Evolutionary conservation across 2,797 vertebrate genomes (phyloP), one percentile per base, ranked within the genome.

Genomic region (Rhinella marina): DNA sequence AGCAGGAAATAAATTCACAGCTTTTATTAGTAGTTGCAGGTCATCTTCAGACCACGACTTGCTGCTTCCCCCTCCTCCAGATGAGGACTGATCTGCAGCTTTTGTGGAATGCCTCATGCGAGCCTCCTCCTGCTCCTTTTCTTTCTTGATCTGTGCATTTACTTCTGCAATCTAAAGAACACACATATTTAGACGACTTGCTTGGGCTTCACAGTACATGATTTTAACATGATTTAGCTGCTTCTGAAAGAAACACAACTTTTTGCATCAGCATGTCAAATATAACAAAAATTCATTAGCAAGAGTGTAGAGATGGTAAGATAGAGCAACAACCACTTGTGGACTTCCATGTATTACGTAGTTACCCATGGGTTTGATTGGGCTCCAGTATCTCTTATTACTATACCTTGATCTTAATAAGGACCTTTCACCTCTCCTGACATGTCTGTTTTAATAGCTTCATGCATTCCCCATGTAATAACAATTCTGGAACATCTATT

Each of bases 1-100:
- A 82, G 98, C 98, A 21, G 98, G 98, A 91, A 99, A 99, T 91
- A 99, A 95, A 93, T 99, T 99, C 91, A 99, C 98, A 1, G 98
- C 98, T 95, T 99, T 99, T 93, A 99, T 99, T 82, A 99, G 93
- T 91, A 99, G 94, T 91, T 99, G 98, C 54, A 99, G 95, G 90
- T 99, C 98, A 13, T 99, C 98, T 92, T 99, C 97, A 16, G 95
- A 96, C 98, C 98, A 99, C 62, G 96, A 96, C 93, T 97, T 98
- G 56, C 92, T 93, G 57, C 94, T 94, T 0, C 93, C 93, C 0
- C 95, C 95, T 79, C 94, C 89, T 68, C 96, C 97, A 2, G 94
- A 94, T 11, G 95, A 93, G 91, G 96, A 94, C 90, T 98, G 97
- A 8, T 98, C 98, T 0, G 95, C 93, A 19, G 95, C 95, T 87